A percentile compares a stretch with the other conserved stretches of the same genome.
phyloP scores from a whole-genome alignment of 2,113 vertebrate genomes.

The Esox niger region DNA sequence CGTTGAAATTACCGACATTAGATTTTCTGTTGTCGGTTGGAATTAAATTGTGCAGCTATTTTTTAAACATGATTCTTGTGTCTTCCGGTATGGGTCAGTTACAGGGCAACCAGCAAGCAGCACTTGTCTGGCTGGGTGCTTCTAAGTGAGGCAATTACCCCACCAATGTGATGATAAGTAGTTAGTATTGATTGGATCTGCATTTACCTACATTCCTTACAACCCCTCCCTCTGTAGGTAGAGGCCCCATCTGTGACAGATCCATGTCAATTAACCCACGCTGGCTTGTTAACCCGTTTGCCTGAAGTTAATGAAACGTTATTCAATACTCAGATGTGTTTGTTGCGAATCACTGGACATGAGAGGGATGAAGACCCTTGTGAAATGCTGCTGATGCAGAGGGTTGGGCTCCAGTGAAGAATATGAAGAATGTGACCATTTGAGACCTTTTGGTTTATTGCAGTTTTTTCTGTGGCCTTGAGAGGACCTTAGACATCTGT shows the following conservation, averaged over 20 bases:
- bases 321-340: slow-evolving; percentile 4
- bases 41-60: no score
- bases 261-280: slow-evolving; percentile 17
- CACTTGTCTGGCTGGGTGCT: slow-evolving; percentile 1
- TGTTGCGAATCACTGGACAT: neutral
- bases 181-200: slow-evolving; percentile 9
- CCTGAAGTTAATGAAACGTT: neutral
- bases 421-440: neutral
- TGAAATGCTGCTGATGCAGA: slow-evolving; percentile 1
- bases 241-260: slow-evolving; percentile 18
- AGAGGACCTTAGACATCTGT: no score
- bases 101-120: neutral
- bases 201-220: neutral
- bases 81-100: neutral
- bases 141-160: slow-evolving; percentile 2
- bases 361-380: neutral
- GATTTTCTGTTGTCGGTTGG: no score
- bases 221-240: neutral
- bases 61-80: no score
- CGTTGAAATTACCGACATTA: no score
- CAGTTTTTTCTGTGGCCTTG: no score
- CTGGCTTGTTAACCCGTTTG: slow-evolving; percentile 4
- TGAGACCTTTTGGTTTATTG: neutral
- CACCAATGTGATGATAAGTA: slow-evolving; percentile 10
- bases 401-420: neutral